Conservation (phyloP, 2,888 invertebrate genomes). For the Tholera decimalis region DNA sequence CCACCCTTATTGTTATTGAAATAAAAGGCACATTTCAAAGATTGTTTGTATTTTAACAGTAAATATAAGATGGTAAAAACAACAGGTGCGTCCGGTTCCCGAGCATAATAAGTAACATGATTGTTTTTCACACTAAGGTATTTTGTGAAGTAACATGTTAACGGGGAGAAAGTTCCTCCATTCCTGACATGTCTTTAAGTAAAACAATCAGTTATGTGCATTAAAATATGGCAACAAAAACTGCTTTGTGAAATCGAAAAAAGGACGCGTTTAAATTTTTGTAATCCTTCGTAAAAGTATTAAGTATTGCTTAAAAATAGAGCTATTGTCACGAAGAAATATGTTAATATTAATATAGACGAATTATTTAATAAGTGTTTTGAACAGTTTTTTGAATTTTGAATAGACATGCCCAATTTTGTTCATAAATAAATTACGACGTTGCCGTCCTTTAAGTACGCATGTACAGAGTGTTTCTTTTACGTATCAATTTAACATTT, state of each 20-base stretch:
- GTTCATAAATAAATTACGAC: too few relatives aligned
- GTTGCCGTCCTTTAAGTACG: too few relatives aligned
- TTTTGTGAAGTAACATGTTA: slow-evolving; percentile 35
- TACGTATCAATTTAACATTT: too few relatives aligned
- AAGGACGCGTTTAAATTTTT: too few relatives aligned
- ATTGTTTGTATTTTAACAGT: neutral
- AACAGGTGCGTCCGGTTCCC: slow-evolving; percentile 61
- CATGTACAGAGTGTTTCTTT: too few relatives aligned
- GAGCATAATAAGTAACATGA: slow-evolving; percentile 57
- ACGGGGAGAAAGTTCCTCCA: slow-evolving; percentile 26
- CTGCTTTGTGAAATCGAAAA: neutral
- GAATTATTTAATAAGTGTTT: too few relatives aligned
- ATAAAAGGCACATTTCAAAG: slow-evolving; percentile 15
- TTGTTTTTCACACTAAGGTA: slow-evolving; percentile 54
- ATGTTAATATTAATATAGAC: too few relatives aligned
- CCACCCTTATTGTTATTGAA: fast-evolving
- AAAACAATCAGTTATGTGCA: slow-evolving; percentile 8
- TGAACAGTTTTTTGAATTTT: too few relatives aligned
- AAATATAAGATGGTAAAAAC: slow-evolving; percentile 42
- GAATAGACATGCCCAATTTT: too few relatives aligned
- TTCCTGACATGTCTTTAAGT: neutral
- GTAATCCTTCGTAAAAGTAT: too few relatives aligned
- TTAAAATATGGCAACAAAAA: neutral
- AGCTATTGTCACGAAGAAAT: too few relatives aligned
- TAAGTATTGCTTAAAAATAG: too few relatives aligned